phyloP scores from a whole-genome alignment of 2,888 invertebrate genomes.

The Rhagonycha lutea region DNA sequence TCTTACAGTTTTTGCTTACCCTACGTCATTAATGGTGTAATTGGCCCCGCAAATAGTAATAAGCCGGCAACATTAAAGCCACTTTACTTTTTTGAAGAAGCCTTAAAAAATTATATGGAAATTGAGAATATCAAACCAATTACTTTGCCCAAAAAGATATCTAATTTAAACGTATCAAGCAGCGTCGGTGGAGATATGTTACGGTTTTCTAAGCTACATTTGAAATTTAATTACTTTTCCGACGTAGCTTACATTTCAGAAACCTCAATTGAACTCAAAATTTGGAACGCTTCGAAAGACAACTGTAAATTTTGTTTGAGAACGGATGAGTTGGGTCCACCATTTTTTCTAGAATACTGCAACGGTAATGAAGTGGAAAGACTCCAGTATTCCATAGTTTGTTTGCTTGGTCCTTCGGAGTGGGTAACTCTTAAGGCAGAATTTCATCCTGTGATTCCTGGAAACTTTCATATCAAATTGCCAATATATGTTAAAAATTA shows the following conservation, averaged over 20 bases:
- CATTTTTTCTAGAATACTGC: conserved; percentile 42
- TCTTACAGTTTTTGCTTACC: conserved; percentile 65
- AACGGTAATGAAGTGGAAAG: conserved; percentile 32
- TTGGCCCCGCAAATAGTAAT: conserved; percentile 59
- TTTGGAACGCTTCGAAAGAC: conserved; percentile 34
- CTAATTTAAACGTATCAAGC: conserved; percentile 35
- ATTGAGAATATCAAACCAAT: neutral
- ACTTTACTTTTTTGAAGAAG: conserved; percentile 29
- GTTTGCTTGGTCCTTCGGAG: conserved; percentile 38
- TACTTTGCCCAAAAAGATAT: conserved; percentile 19
- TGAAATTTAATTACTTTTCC: conserved; percentile 10
- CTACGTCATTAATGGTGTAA: conserved; percentile 61
- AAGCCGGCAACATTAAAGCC: conserved; percentile 37
- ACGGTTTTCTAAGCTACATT: conserved; percentile 10
- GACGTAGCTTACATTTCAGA: neutral
- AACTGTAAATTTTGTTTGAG: conserved; percentile 41
- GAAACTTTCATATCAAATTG: conserved; percentile 40
- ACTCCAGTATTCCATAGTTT: conserved; percentile 33
- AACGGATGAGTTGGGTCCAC: conserved; percentile 40
- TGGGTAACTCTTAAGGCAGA: conserved; percentile 38
- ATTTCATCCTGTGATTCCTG: conserved; percentile 41
- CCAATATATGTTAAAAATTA: conserved; percentile 49
- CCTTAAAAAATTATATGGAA: conserved; percentile 9
- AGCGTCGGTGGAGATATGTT: conserved; percentile 33
- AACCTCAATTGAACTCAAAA: conserved; percentile 2